Evolutionary conservation across 2,113 vertebrate species (phyloP).

Genomic region (Phyllostomus discolor): DNA sequence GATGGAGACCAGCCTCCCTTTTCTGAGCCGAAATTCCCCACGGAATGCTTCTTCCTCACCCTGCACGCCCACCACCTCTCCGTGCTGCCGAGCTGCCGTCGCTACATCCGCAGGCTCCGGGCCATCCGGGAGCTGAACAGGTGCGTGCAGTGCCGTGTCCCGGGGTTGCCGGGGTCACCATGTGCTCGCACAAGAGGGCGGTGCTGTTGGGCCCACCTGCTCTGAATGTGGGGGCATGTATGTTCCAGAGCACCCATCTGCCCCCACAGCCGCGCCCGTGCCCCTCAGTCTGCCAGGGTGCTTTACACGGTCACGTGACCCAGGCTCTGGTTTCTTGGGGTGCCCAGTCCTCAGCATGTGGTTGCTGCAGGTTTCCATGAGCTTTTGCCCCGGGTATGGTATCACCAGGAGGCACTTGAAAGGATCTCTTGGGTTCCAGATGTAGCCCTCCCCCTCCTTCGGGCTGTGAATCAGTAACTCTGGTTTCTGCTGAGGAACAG

Average conservation of each 20-base stretch:
- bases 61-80: constrained; percentile 97
- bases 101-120: constrained; percentile 94
- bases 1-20: constrained; percentile 89
- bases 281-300: background rate
- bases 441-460: background rate
- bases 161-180: background rate
- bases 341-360: background rate
- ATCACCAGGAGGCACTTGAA: background rate
- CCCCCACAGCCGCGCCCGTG: fast-evolving
- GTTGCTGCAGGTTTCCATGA: background rate
- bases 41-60: constrained; percentile 97
- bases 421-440: background rate
- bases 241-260: background rate
- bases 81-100: constrained; percentile 94
- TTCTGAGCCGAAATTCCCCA: constrained; percentile 97
- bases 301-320: background rate
- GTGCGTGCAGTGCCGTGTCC: constrained; percentile 68
- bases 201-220: background rate
- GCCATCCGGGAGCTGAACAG: constrained; percentile 98
- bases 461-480: background rate
- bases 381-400: background rate
- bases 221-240: fast-evolving
- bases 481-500: background rate
- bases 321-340: background rate
- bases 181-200: background rate